Conservation (phyloP, 2,888 invertebrate species). For the Liodrosophila aerea region DNA sequence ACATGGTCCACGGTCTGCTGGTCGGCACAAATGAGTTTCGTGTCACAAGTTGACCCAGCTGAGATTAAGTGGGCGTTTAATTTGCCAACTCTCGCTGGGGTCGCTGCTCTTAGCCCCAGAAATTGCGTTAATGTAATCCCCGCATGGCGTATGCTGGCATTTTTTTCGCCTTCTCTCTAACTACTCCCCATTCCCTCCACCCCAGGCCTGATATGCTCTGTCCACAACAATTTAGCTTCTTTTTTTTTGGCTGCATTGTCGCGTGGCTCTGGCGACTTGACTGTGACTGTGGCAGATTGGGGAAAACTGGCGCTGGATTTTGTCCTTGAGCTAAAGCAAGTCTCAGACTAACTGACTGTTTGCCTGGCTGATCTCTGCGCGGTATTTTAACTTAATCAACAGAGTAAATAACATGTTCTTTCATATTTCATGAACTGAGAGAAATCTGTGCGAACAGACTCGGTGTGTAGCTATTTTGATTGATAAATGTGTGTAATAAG, state of each 20-base stretch:
- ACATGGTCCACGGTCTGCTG: constrained; percentile 13
- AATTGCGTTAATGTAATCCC: constrained; percentile 75
- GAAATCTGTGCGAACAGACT: too few relatives aligned
- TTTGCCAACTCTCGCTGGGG: constrained; percentile 68
- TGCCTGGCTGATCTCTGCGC: constrained; percentile 59
- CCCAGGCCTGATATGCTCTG: not conserved
- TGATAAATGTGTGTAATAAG: too few relatives aligned
- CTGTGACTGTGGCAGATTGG: constrained; percentile 1
- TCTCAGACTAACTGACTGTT: constrained; percentile 40
- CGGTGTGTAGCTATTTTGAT: too few relatives aligned
- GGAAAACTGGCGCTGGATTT: constrained; percentile 8
- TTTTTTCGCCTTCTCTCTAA: constrained; percentile 22
- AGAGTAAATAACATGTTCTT: constrained; percentile 70
- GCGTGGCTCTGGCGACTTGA: constrained; percentile 37
- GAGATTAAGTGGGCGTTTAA: constrained; percentile 78
- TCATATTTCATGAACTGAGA: constrained; percentile 31
- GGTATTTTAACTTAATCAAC: constrained; percentile 74
- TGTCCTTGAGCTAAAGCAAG: constrained; percentile 45
- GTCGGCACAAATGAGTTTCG: constrained; percentile 67
- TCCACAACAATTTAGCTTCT: constrained; percentile 27
- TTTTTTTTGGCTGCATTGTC: constrained; percentile 33
- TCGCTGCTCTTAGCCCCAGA: constrained; percentile 43
- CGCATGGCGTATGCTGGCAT: constrained; percentile 59
- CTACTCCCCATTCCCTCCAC: not conserved
- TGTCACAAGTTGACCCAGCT: constrained; percentile 75